A percentile compares a stretch with the other conserved stretches of the same genome.
These are phyloP conservation scores for Boleophthalmus pectinirostris DNA, from an alignment of 2,113 vertebrate species.

Conservation along the genomic window DNA sequence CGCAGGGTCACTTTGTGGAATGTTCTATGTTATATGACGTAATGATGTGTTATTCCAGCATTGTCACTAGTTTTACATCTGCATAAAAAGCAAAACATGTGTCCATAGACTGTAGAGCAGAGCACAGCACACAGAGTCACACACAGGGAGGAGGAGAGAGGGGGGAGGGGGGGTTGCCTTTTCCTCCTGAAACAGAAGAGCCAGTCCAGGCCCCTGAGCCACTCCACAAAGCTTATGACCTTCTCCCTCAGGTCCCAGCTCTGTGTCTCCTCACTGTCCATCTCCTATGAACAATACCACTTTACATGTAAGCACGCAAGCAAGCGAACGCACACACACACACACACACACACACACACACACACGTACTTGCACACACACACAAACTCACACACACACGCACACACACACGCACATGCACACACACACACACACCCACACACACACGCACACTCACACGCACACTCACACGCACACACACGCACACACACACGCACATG, in stretches of 20 bases:
- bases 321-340: neutral
- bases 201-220: constrained; percentile 75
- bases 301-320: neutral
- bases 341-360: neutral
- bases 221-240: constrained; percentile 77
- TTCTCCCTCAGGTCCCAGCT: constrained; percentile 73
- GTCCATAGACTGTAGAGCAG: neutral
- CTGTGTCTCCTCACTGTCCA: constrained; percentile 74
- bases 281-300: constrained; percentile 56
- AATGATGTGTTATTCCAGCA: too few species aligned
- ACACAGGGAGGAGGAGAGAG: constrained; percentile 32
- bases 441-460: too few species aligned
- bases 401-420: too few species aligned
- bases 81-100: too few species aligned
- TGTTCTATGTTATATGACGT: too few species aligned
- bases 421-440: too few species aligned
- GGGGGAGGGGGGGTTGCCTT: constrained; percentile 82
- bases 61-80: too few species aligned
- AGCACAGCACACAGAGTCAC: constrained; percentile 61
- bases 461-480: too few species aligned
- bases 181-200: constrained; percentile 74
- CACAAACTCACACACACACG: neutral
- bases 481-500: too few species aligned
- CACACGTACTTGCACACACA: neutral
- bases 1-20: too few species aligned